These are phyloP conservation scores for Orthonevra nobilis DNA, from an alignment of 2,888 invertebrate species.

Conservation along the genomic window DNA sequence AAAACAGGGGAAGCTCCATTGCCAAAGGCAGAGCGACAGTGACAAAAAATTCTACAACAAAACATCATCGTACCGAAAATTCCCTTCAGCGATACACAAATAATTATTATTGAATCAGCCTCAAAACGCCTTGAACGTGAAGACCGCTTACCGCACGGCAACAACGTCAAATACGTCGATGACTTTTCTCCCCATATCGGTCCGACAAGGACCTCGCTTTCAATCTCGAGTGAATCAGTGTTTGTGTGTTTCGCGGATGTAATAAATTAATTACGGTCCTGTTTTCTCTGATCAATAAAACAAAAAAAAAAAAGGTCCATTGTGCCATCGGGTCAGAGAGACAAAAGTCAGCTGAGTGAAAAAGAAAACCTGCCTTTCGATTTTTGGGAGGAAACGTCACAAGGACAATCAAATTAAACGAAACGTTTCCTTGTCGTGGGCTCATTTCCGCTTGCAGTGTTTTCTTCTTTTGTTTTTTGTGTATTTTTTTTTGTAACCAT, in stretches of 20 bases:
- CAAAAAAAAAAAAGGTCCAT: too few relatives aligned
- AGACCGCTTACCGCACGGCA: conserved; percentile 54
- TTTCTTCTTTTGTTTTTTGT: too few relatives aligned
- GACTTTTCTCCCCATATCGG: conserved; percentile 39
- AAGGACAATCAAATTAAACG: conserved; percentile 31
- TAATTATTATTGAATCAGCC: conserved; percentile 70
- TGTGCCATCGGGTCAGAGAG: conserved; percentile 9
- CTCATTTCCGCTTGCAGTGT: conserved; percentile 5
- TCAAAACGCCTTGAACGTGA: conserved; percentile 70
- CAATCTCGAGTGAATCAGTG: not conserved
- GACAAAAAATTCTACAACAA: conserved; percentile 12
- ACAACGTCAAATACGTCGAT: conserved; percentile 22
- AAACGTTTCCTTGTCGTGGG: conserved; percentile 25
- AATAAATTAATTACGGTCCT: conserved; percentile 32
- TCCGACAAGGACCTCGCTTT: conserved; percentile 41
- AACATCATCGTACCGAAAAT: conserved; percentile 55
- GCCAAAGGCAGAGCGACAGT: not conserved
- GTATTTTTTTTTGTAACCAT: too few relatives aligned
- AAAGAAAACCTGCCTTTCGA: conserved; percentile 11
- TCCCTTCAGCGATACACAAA: conserved; percentile 69
- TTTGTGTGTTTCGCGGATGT: conserved; percentile 13
- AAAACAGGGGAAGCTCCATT: conserved; percentile 48
- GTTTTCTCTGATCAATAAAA: conserved; percentile 60
- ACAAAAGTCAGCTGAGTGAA: not conserved
- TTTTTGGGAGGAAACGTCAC: not conserved